These are phyloP conservation scores for Pangasius larnaudii DNA, from an alignment of 2,797 vertebrate species.

Conservation along the genomic window DNA sequence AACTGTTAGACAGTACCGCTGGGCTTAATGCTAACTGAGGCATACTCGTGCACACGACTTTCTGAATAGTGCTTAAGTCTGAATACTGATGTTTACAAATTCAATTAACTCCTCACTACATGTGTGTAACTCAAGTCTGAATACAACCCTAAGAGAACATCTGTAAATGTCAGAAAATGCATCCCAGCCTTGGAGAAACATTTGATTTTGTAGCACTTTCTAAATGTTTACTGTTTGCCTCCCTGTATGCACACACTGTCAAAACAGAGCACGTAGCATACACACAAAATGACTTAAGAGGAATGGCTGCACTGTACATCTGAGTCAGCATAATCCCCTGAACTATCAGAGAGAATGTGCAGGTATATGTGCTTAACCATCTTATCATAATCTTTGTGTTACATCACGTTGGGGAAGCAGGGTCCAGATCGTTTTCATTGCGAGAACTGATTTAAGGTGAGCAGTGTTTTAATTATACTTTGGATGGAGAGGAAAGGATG, in stretches of 20 bases:
- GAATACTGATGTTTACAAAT: neutral
- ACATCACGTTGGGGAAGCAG: slow-evolving; percentile 25
- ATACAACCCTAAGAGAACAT: neutral
- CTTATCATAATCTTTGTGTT: neutral
- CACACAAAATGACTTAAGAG: neutral
- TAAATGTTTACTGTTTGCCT: neutral
- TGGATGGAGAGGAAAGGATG: slow-evolving; percentile 19
- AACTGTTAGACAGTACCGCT: neutral
- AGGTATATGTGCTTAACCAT: neutral
- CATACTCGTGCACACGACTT: neutral
- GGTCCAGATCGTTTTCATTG: slow-evolving; percentile 53
- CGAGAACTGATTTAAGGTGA: slow-evolving; percentile 52
- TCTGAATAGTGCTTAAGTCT: neutral
- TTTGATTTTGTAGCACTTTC: neutral
- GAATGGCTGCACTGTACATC: neutral
- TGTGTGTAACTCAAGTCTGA: neutral
- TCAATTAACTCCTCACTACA: neutral
- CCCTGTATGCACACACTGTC: neutral
- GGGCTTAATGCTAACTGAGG: neutral
- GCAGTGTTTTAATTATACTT: slow-evolving; percentile 51
- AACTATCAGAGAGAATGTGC: neutral
- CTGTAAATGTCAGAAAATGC: slow-evolving; percentile 1
- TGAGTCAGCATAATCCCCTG: neutral
- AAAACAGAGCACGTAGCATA: neutral
- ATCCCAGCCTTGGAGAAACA: neutral